Conservation (phyloP, 1,140 invertebrate genomes). For the Rhagoletis zephyria region DNA sequence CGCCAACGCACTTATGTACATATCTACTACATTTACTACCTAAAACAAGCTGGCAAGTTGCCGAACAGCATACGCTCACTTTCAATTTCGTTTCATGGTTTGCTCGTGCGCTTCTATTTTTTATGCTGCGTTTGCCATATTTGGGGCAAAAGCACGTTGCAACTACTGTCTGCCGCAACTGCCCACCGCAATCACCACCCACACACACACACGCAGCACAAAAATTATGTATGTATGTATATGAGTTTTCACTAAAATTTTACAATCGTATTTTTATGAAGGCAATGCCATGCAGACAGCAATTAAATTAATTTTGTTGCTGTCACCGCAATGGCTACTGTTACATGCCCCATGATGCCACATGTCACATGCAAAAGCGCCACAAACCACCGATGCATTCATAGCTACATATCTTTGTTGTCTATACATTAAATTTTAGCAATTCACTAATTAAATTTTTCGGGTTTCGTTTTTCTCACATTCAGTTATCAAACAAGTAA, state of each 20-base stretch:
- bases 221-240: too few species aligned
- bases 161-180: not conserved
- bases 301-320: slow-evolving; percentile 50
- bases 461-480: not conserved
- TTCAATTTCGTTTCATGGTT: slow-evolving; percentile 45
- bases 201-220: not conserved
- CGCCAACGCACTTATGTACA: slow-evolving; percentile 30
- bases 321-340: slow-evolving; percentile 34
- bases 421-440: not conserved
- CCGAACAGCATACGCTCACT: not conserved
- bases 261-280: slow-evolving; percentile 41
- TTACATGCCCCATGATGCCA: slow-evolving; percentile 48
- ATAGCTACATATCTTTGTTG: too few species aligned
- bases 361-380: slow-evolving; percentile 35
- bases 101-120: not conserved
- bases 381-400: not conserved
- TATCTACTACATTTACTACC: not conserved
- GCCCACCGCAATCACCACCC: not conserved
- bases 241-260: not conserved
- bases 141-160: not conserved
- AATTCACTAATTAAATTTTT: slow-evolving; percentile 18
- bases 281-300: slow-evolving; percentile 28
- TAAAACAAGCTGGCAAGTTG: not conserved
- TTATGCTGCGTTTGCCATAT: not conserved
- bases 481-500: not conserved